Evolutionary conservation across 2,113 vertebrate genomes (phyloP).

Genomic region (Bufo gargarizans): DNA sequence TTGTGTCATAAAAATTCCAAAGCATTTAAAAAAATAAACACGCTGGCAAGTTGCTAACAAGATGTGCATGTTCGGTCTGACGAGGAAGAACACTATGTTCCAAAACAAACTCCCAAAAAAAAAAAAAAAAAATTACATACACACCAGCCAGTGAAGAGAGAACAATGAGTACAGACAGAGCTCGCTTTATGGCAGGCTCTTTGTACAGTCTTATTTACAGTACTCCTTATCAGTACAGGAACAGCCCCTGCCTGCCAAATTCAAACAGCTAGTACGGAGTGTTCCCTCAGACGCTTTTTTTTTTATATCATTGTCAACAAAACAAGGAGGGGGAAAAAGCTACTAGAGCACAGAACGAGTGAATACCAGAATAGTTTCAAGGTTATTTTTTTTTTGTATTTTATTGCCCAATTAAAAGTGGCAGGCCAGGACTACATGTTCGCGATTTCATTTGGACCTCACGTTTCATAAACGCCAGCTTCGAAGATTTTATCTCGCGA

Average conservation of each 20-base stretch:
- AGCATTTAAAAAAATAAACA: slow-evolving; percentile 79
- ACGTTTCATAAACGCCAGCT: not conserved
- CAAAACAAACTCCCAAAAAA: slow-evolving; percentile 86
- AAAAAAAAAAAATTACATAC: slow-evolving; percentile 28
- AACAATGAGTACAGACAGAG: slow-evolving; percentile 94
- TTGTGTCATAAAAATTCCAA: slow-evolving; percentile 69
- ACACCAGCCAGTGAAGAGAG: slow-evolving; percentile 79
- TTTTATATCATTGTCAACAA: slow-evolving; percentile 64
- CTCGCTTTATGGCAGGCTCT: slow-evolving; percentile 80
- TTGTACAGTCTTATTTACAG: slow-evolving; percentile 99
- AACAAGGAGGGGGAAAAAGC: slow-evolving; percentile 65
- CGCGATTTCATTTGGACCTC: not conserved
- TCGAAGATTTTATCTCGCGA: not conserved
- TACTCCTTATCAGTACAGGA: slow-evolving; percentile 94
- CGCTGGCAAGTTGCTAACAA: slow-evolving; percentile 80
- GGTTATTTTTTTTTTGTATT: slow-evolving; percentile 65
- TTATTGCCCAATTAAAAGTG: not conserved
- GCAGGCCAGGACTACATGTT: slow-evolving; percentile 1
- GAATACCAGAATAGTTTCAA: slow-evolving; percentile 61
- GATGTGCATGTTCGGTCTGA: slow-evolving; percentile 85
- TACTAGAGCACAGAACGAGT: slow-evolving; percentile 62
- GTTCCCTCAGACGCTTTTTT: slow-evolving; percentile 77
- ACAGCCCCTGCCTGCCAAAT: slow-evolving; percentile 87
- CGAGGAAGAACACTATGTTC: slow-evolving; percentile 91
- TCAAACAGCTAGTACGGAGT: slow-evolving; percentile 88